Evolutionary conservation across 2,888 invertebrate species (phyloP), one percentile per base, ranked within the genome.

Genomic region (Brachylomia viminalis): DNA sequence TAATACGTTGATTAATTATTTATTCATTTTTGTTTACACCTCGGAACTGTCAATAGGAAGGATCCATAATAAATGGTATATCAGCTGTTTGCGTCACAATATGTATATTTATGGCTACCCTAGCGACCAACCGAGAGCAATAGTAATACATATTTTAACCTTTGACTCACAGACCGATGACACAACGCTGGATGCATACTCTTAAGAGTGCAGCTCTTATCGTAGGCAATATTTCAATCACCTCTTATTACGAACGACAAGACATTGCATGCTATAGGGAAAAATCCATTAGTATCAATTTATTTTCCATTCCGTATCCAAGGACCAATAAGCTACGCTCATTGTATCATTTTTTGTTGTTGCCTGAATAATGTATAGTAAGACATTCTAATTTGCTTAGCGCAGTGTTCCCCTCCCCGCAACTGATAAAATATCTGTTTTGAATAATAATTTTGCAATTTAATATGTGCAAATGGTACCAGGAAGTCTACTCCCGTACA

Each of bases 131-230:
- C n/a, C 54, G 15, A 66, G 75, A 68, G 30, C 10, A 23, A 33
- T n/a, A 61, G 47, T 33, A 72, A 61, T 69, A 42, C 38, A 47
- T 69, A 66, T 42, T 80, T 42, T 54, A 81, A 62, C 74, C 56
- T 82, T 83, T 79, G 83, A 83, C 61, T 78, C 69, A 77, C 49
- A 54, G 47, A 42, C 54, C 52, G 38, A 65, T 75, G 68, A 76
- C 38, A 75, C 75, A 58, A 27, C 30, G 23, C 23, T 68, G 45
- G 42, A 59, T 79, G 38, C 38, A 56, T 56, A n/a, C 27, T 77
- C 15, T 47, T 47, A 42, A 62, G 15, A 64, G 49, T 45, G 17
- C 45, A 27, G 47, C 33, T 58, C n/a, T 81, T 76, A 81, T 80
- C 75, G 30, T 42, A 58, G 20, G n/a, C 52, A 68, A 59, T 79